phyloP scores from a whole-genome alignment of 2,797 vertebrate species.

The Tenualosa ilisha region DNA sequence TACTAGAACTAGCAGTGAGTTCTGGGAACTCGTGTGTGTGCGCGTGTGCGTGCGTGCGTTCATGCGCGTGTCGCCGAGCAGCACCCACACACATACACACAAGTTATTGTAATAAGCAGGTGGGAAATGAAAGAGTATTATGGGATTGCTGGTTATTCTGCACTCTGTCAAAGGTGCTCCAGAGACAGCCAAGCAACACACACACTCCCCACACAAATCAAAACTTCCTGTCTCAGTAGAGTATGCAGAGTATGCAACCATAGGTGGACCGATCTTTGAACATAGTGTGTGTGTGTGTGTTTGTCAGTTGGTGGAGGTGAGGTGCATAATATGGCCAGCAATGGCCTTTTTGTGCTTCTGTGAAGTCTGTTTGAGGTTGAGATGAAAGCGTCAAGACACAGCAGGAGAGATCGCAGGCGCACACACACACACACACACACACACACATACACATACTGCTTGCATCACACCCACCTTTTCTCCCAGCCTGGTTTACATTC shows the following conservation, averaged over 20 bases:
- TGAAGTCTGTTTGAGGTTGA: not conserved
- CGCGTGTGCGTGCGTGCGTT: too few relatives aligned
- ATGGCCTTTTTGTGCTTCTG: not conserved
- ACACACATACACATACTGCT: not conserved
- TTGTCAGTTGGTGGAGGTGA: not conserved
- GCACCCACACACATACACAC: too few relatives aligned
- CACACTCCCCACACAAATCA: not conserved
- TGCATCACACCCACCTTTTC: not conserved
- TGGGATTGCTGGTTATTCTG: not conserved
- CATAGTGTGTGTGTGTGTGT: not conserved
- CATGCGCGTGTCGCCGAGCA: too few relatives aligned
- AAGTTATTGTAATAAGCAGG: too few relatives aligned
- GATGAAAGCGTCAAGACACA: not conserved
- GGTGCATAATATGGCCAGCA: not conserved
- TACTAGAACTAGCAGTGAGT: not conserved
- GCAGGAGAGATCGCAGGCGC: not conserved
- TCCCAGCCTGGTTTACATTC: conserved; percentile 2
- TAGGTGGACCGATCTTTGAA: too few relatives aligned
- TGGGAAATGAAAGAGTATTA: not conserved
- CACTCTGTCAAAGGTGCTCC: not conserved
- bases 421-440: not conserved
- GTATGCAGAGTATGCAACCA: too few relatives aligned
- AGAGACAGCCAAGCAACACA: not conserved
- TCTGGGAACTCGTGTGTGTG: not conserved
- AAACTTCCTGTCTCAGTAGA: too few relatives aligned